Conservation (phyloP, 2,888 invertebrate species). For the Zygothrica quintamaculata region DNA sequence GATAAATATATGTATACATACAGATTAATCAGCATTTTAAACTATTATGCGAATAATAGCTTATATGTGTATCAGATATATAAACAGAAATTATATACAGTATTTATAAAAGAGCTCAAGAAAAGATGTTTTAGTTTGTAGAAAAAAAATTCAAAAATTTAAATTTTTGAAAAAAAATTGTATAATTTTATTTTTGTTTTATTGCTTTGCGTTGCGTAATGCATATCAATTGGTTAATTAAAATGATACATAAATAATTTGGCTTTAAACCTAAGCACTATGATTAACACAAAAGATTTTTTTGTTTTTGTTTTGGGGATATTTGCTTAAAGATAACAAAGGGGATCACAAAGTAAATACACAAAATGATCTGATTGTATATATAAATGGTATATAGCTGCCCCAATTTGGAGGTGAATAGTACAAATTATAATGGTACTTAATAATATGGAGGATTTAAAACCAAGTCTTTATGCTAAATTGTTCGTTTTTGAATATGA, state of each 20-base stretch:
- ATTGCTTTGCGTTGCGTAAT: conserved; percentile 58
- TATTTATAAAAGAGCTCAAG: conserved; percentile 48
- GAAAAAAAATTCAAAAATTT: background rate
- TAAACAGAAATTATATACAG: conserved; percentile 41
- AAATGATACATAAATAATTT: conserved; percentile 69
- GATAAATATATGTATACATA: conserved; percentile 49
- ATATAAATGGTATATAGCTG: conserved; percentile 41
- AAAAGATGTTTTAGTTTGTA: background rate
- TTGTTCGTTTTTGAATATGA: conserved; percentile 51
- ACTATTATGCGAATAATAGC: too few species aligned
- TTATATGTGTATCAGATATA: conserved; percentile 43
- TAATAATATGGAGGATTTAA: conserved; percentile 16
- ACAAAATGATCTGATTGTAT: conserved; percentile 52
- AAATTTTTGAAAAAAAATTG: conserved; percentile 12
- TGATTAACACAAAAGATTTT: conserved; percentile 54
- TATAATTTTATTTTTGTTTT: conserved; percentile 41
- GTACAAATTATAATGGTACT: conserved; percentile 25
- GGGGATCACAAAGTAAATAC: conserved; percentile 44
- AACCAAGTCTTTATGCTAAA: conserved; percentile 42
- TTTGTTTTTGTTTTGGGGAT: conserved; percentile 49
- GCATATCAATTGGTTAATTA: conserved; percentile 63
- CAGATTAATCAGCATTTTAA: conserved; percentile 48
- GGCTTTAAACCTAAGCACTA: conserved; percentile 72
- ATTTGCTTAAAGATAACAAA: conserved; percentile 43
- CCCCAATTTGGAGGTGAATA: conserved; percentile 45